Base-by-base conservation (phyloP, 1,140 invertebrate genomes). In the Daktulosphaira vitifoliae region DNA sequence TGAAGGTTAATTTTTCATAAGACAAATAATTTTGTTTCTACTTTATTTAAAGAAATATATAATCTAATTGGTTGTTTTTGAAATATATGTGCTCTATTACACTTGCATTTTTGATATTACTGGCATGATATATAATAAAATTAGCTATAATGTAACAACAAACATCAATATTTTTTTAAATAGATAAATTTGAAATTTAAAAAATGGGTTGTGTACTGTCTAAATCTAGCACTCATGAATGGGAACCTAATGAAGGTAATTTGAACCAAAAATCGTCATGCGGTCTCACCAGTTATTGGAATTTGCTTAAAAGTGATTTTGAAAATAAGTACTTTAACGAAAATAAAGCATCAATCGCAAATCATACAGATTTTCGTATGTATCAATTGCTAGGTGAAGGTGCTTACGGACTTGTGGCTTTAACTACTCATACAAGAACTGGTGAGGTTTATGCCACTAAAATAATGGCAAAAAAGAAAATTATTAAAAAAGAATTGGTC, bases 381-480 rank as follows among this genome's bases (percentile, higher is more conserved):
- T 20, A 38, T 6, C 25, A 8, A 1, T 15, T 54, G n/a, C 39
- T 66, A 6, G 52, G 53, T n/a, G 23, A 37, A 18, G 52, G 65
- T 1, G 26, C 65, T 16, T 66, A 29, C 16, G 44, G 65, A 6
- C 42, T 16, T 13, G 65, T 66, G 3, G 16, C 42, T 26, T 38
- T 56, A 1, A 13, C 39, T 6, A 33, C n/a, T 7, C 52, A 66
- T 11, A 44, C 11, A 0, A 18, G 0, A 13, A 59, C 37, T 22
- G 38, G 53, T 18, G 18, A 13, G 3, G 38, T 59, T 9, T 25
- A 44, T 2, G 38, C 53, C 3, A 44, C 53, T 5, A 59, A 59
- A 26, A 9, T 59, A 5, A 59, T 59, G n/a, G 2, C 90, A 70
- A 97, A 96, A 75, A 81, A 83, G 65, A 88, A 89, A 76, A 80